A percentile compares a stretch with the other conserved stretches of the same genome.
Evolutionary conservation across 2,113 vertebrate species (phyloP).

Genomic region (Odontesthes bonariensis): DNA sequence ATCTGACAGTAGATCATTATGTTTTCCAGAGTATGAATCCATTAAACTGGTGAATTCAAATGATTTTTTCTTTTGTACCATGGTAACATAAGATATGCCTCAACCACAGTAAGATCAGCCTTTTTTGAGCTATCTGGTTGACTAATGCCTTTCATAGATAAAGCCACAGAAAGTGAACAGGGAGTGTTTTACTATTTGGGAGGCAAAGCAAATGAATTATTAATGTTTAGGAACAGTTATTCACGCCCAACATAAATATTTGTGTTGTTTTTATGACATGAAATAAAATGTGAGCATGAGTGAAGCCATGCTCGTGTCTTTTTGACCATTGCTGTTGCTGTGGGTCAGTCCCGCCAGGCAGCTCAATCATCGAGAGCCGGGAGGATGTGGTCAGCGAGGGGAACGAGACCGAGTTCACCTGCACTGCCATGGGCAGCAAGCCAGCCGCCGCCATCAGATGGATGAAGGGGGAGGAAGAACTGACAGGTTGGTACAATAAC

Average conservation of each 20-base stretch:
- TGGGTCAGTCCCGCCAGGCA: conserved; percentile 91
- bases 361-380: conserved; percentile 92
- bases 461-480: conserved; percentile 96
- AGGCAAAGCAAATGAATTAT: neutral
- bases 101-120: neutral
- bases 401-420: conserved; percentile 97
- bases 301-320: neutral
- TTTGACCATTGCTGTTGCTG: conserved; percentile 43
- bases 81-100: too few relatives aligned
- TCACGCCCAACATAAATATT: neutral
- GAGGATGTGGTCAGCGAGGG: conserved; percentile 94
- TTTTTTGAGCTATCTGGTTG: neutral
- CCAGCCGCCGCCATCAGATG: conserved; percentile 94
- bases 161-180: neutral
- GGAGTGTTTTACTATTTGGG: neutral
- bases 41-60: too few relatives aligned
- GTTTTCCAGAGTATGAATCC: too few relatives aligned
- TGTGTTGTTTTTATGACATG: neutral
- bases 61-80: too few relatives aligned
- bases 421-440: conserved; percentile 94
- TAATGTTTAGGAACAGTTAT: neutral
- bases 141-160: neutral
- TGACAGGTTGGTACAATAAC: conserved; percentile 86
- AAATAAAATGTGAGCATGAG: neutral
- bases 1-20: neutral